Conservation (phyloP, 2,797 vertebrate genomes). For the Carcharodon carcharias region DNA sequence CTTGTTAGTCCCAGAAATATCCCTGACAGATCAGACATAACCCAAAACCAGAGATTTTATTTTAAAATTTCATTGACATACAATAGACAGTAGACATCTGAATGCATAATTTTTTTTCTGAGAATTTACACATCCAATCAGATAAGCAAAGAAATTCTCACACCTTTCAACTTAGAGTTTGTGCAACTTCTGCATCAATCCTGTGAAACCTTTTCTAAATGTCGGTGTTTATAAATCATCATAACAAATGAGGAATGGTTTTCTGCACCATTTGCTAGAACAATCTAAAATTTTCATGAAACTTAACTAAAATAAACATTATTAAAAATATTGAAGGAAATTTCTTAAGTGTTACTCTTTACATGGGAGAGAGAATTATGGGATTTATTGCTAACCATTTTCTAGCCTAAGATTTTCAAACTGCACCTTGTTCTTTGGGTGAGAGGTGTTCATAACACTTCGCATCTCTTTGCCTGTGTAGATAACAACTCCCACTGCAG, state of each 20-base stretch:
- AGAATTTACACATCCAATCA: background rate
- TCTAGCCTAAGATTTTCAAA: background rate
- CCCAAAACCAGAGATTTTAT: background rate
- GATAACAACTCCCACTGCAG: conserved; percentile 89
- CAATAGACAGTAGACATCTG: background rate
- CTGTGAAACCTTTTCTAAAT: background rate
- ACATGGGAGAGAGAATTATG: background rate
- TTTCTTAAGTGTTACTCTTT: background rate
- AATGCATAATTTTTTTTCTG: background rate
- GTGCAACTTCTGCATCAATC: background rate
- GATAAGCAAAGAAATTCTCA: background rate
- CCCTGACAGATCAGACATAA: background rate
- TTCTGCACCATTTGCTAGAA: background rate
- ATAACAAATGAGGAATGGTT: background rate
- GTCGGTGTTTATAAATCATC: background rate
- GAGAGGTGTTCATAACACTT: conserved; percentile 97
- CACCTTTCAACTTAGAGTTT: background rate
- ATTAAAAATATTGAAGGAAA: background rate
- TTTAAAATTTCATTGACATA: background rate
- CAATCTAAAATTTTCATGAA: background rate
- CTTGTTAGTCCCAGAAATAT: background rate
- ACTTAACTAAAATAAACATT: background rate
- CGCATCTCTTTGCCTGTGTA: conserved; percentile 94
- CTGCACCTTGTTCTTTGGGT: conserved; percentile 88
- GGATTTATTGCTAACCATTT: background rate